These are phyloP conservation scores for Taeniopygia guttata DNA, from an alignment of 2,797 vertebrate genomes.

Conservation along the genomic window DNA sequence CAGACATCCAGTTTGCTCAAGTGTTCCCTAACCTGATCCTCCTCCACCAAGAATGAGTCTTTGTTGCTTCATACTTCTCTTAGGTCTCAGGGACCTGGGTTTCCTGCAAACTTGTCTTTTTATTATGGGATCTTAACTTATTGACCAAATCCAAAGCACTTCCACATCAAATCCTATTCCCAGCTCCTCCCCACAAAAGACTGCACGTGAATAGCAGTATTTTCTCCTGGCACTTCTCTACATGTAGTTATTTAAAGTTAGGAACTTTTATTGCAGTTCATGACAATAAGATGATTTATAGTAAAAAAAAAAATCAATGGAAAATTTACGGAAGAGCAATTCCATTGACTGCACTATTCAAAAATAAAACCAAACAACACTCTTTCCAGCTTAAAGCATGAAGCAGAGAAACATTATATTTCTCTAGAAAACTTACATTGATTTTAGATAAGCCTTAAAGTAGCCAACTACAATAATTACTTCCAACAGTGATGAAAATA, in stretches of 20 bases:
- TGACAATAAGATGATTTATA: not conserved
- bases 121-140: not conserved
- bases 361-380: not conserved
- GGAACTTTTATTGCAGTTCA: not conserved
- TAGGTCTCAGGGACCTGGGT: not conserved
- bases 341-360: not conserved
- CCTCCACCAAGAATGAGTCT: not conserved
- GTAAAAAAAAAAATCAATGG: not conserved
- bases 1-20: not conserved
- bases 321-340: not conserved
- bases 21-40: not conserved
- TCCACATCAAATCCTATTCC: not conserved
- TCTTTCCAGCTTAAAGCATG: not conserved
- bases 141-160: not conserved
- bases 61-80: not conserved
- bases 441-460: not conserved
- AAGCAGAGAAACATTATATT: not conserved
- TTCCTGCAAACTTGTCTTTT: not conserved
- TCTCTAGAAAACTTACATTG: not conserved
- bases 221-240: not conserved
- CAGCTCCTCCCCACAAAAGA: not conserved
- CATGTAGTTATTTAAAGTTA: not conserved
- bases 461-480: not conserved
- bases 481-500: not conserved
- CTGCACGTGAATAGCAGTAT: not conserved